Evolutionary conservation across 2,888 invertebrate genomes (phyloP), one percentile per base, ranked within the genome.

Genomic region (Cyclophora albipunctata): DNA sequence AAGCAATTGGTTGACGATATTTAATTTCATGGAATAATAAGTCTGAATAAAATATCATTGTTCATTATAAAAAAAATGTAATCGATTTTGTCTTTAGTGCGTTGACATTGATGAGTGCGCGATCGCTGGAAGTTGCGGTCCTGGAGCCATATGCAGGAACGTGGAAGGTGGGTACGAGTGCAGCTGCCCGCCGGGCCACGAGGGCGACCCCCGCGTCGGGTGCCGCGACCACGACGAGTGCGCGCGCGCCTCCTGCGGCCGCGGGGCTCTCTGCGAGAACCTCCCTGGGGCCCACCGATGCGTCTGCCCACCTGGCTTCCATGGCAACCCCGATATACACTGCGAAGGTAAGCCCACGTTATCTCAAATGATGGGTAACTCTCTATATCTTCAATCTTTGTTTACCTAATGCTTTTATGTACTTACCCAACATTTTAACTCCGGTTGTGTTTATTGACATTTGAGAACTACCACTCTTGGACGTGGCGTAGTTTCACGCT

Each of bases 21-120:
- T 6, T 20, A 50, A 42, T 48, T 7, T 20, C 20, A 20, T 3
- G 7, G 6, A 4, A 7, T 7, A 42, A 4, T 20, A 20, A 20
- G 20, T 20, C 20, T 20, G 20, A 1, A 20, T 20, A 20, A 20
- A 20, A 20, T 20, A 20, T 20, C 20, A 20, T 20, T 20, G 20
- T 20, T n/a, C n/a, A n/a, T n/a, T 20, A 20, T 20, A 20, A 20
- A 20, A 20, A 20, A 37, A 37, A 37, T 5, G 1, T 5, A 37
- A 37, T 5, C 37, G 2, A 37, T 5, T 37, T 37, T 37, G 7
- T 3, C 7, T 33, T 37, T 59, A 94, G 93, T 96, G 96, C 76
- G 90, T 91, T 64, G 96, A 97, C 78, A 84, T 96, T 57, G 93
- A 97, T 81, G 97, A 97, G 86, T 97, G 97, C 81, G 85, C 91